Percentiles rank a stretch among this genome's conserved stretches.
phyloP scores from a whole-genome alignment of 2,113 vertebrate genomes.

The Coregonus clupeaformis region DNA sequence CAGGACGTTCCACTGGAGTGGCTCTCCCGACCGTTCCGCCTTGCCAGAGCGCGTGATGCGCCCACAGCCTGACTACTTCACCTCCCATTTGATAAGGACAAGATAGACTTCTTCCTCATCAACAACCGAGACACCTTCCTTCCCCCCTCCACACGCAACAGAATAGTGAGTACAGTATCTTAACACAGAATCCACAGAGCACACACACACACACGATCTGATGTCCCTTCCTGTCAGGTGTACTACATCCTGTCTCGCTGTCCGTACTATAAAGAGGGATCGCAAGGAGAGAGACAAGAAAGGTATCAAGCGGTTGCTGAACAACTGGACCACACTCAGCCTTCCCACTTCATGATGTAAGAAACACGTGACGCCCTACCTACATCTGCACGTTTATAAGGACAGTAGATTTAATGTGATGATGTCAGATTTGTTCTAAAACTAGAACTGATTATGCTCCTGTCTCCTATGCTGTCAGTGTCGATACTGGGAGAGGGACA shows the following conservation, averaged over 20 bases:
- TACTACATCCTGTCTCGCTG: constrained; percentile 93
- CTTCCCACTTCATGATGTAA: constrained; percentile 94
- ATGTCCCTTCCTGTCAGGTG: constrained; percentile 74
- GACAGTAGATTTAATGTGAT: neutral
- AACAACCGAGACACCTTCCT: constrained; percentile 85
- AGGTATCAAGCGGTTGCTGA: constrained; percentile 92
- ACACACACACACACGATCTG: constrained; percentile 1
- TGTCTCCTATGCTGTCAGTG: constrained; percentile 73
- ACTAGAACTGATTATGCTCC: constrained; percentile 2
- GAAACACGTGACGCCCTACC: constrained; percentile 28
- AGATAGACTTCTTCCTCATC: constrained; percentile 92
- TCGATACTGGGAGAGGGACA: constrained; percentile 88
- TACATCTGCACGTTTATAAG: neutral
- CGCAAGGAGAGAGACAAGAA: constrained; percentile 85
- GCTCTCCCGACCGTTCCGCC: constrained; percentile 76
- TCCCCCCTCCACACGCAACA: constrained; percentile 88
- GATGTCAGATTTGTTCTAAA: no score
- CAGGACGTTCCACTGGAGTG: constrained; percentile 75
- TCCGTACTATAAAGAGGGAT: constrained; percentile 82
- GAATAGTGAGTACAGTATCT: constrained; percentile 81
- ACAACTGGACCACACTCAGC: constrained; percentile 87
- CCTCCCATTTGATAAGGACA: constrained; percentile 87
- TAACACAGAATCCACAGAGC: neutral
- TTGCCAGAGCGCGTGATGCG: constrained; percentile 83
- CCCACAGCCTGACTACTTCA: constrained; percentile 87